Evolutionary conservation across 2,888 invertebrate genomes (phyloP), one percentile per base, ranked within the genome.

Genomic region (Thysanoteuthis rhombus): DNA sequence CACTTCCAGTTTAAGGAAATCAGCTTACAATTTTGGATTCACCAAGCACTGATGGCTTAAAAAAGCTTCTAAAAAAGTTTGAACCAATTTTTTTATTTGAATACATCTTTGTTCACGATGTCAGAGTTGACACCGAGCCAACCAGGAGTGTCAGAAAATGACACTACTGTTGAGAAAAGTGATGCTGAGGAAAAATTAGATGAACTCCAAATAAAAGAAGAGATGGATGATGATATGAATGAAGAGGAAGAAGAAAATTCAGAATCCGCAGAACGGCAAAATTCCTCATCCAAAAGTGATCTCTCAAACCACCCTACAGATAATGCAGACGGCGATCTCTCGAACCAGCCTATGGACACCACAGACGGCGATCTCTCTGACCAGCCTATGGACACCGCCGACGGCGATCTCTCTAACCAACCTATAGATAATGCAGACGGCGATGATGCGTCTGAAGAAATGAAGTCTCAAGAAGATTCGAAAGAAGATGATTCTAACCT

Each of bases 371-470:
- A 92, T 92, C n/a, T 45, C 19, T 92, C 42, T 19, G 45, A 45
- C 19, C 42, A 45, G 4, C n/a, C n/a, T 6, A 19, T 40, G 12
- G 92, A 92, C 32, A 75, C n/a, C n/a, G n/a, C n/a, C n/a, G n/a
- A n/a, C n/a, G n/a, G n/a, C n/a, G n/a, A n/a, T n/a, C n/a, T 45
- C 19, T 92, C 42, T 19, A 92, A 45, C 19, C 42, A 45, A 19
- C n/a, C n/a, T 6, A 19, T 40, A 5, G 92, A 92, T 42, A 75
- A 75, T 75, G n/a, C 75, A 75, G 92, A 92, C 19, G 92, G 92
- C 1, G 92, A 92, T 92, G 92, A 92, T 92, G 92, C 42, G 28
- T 92, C 92, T 22, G 92, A 92, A n/a, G 92, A 92, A 32, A 45
- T 19, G 0, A 92, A 92, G 45, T 92, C 92, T 28, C 92, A 92